These are phyloP conservation scores for Drosophila pseudotakahashii DNA, from an alignment of 2,888 invertebrate species.

Conservation along the genomic window DNA sequence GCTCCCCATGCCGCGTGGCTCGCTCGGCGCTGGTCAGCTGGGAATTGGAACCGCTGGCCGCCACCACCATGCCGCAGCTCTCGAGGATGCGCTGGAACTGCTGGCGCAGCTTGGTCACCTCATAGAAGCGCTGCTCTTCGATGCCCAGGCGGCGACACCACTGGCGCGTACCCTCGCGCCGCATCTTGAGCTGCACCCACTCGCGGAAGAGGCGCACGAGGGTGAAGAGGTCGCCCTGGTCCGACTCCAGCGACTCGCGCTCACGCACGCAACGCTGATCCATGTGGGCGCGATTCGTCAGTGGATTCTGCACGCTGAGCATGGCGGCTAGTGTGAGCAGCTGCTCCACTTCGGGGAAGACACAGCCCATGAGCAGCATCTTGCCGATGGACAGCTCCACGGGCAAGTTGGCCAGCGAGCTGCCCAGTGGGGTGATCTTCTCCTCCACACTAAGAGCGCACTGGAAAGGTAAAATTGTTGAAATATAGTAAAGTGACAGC, in stretches of 20 bases:
- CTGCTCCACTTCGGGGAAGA: constrained; percentile 94
- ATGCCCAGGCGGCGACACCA: constrained; percentile 96
- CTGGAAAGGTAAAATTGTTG: constrained; percentile 83
- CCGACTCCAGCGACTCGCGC: constrained; percentile 93
- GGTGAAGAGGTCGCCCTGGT: constrained; percentile 98
- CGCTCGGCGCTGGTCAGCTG: constrained; percentile 90
- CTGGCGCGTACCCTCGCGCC: constrained; percentile 85
- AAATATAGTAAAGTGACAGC: background rate
- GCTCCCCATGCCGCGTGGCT: constrained; percentile 93
- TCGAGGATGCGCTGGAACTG: constrained; percentile 94
- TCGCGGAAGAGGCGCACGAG: constrained; percentile 93
- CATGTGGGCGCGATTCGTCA: constrained; percentile 94
- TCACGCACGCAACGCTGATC: constrained; percentile 93
- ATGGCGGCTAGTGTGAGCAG: constrained; percentile 95
- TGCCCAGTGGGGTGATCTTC: constrained; percentile 93
- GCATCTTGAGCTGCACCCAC: constrained; percentile 92
- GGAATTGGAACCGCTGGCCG: constrained; percentile 75
- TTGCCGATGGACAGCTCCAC: constrained; percentile 98
- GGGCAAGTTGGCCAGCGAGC: constrained; percentile 94
- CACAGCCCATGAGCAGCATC: constrained; percentile 95
- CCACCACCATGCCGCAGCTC: constrained; percentile 86
- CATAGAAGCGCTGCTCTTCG: constrained; percentile 98
- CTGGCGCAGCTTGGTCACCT: constrained; percentile 95
- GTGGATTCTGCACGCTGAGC: constrained; percentile 96
- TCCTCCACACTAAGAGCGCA: constrained; percentile 92